Conservation (phyloP, 64 coral and sea anemone species). For the Montipora sp. region DNA sequence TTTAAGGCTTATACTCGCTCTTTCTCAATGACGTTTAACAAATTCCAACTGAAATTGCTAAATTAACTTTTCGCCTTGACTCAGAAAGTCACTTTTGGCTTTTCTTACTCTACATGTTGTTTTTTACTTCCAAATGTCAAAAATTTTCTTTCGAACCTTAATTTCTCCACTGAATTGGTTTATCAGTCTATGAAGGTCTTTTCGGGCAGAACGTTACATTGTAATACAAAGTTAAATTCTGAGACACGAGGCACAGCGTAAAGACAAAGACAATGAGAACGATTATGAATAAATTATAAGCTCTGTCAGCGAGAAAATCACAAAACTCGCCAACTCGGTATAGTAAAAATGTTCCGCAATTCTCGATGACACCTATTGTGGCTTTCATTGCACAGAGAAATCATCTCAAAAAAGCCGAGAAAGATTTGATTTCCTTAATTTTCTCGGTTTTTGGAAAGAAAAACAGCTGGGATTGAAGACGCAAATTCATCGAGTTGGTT, state of each 20-base stretch:
- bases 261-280: conserved; percentile 62
- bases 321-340: conserved; percentile 75
- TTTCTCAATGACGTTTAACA: background rate
- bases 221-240: conserved; percentile 8
- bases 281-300: conserved; percentile 89
- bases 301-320: conserved; percentile 42
- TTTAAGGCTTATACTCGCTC: background rate
- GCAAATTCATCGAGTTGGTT: background rate
- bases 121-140: background rate
- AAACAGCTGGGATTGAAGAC: conserved; percentile 13
- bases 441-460: conserved; percentile 6
- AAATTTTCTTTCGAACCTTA: background rate
- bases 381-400: conserved; percentile 7
- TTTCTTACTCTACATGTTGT: background rate
- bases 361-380: conserved; percentile 20
- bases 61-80: background rate
- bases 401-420: conserved; percentile 20
- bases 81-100: background rate
- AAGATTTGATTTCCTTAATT: conserved; percentile 4
- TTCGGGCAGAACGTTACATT: background rate
- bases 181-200: background rate
- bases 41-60: background rate
- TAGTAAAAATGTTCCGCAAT: conserved; percentile 9
- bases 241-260: conserved; percentile 44
- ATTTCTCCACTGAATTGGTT: background rate